Conservation (phyloP, 2,888 invertebrate genomes). For the Rhorus exstirpatorius region DNA sequence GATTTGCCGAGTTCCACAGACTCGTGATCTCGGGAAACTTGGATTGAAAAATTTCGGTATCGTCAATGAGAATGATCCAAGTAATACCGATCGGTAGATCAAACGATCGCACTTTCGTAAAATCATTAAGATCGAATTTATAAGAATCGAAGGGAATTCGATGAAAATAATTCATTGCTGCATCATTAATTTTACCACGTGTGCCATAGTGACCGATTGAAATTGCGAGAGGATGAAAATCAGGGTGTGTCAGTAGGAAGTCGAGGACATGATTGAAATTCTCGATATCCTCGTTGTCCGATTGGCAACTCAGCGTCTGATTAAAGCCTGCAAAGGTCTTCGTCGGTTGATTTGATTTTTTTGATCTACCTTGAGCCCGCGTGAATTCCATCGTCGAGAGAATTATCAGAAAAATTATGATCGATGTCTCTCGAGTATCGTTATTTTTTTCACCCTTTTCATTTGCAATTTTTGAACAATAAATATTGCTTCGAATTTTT, state of each 20-base stretch:
- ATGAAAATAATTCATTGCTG: slow-evolving; percentile 51
- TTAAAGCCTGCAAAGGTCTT: slow-evolving; percentile 43
- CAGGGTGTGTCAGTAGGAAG: slow-evolving; percentile 63
- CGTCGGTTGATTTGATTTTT: neutral
- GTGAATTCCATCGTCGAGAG: neutral
- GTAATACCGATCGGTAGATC: slow-evolving; percentile 62
- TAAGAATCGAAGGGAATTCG: slow-evolving; percentile 59
- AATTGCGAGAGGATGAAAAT: slow-evolving; percentile 69
- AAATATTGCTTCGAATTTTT: neutral
- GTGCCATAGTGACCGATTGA: slow-evolving; percentile 67
- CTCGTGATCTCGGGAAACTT: slow-evolving; percentile 55
- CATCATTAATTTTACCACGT: slow-evolving; percentile 51
- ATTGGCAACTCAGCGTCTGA: slow-evolving; percentile 34
- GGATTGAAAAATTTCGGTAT: slow-evolving; percentile 49
- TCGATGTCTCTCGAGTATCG: neutral
- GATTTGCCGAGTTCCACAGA: slow-evolving; percentile 70
- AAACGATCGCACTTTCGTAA: neutral
- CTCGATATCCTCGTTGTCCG: slow-evolving; percentile 36
- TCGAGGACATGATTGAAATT: slow-evolving; percentile 70
- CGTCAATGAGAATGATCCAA: slow-evolving; percentile 72
- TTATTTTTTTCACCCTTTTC: slow-evolving; percentile 7
- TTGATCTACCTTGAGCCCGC: neutral
- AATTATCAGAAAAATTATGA: neutral
- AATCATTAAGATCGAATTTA: slow-evolving; percentile 54
- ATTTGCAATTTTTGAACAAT: neutral